phyloP scores from a whole-genome alignment of 2,113 vertebrate genomes.

The Peromyscus maniculatus region DNA sequence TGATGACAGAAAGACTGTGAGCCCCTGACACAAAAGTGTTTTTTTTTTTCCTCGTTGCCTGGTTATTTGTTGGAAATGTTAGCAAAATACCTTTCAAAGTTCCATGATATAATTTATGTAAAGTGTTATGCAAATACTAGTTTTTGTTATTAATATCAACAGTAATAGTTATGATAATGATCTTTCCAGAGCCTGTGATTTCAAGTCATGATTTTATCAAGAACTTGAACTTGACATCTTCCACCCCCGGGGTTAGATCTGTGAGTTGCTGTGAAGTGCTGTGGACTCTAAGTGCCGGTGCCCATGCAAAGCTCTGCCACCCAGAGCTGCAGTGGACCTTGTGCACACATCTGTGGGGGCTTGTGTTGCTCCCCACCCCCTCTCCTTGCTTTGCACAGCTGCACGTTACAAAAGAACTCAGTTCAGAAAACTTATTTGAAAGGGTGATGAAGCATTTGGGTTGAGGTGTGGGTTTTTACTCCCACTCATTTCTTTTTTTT shows the following conservation, averaged over 20 bases:
- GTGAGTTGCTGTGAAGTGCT: neutral
- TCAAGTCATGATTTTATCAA: slow-evolving; percentile 50
- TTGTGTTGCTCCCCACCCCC: too few species aligned
- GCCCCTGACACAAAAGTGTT: neutral
- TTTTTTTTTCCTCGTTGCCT: slow-evolving; percentile 5
- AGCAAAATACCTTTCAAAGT: slow-evolving; percentile 67
- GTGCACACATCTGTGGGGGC: neutral
- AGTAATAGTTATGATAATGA: slow-evolving; percentile 72
- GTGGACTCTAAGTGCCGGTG: neutral
- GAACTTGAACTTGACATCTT: slow-evolving; percentile 35
- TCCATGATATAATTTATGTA: slow-evolving; percentile 76
- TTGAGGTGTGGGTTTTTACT: slow-evolving; percentile 61
- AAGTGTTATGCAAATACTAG: slow-evolving; percentile 76
- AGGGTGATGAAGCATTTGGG: slow-evolving; percentile 50
- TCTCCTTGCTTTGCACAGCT: neutral
- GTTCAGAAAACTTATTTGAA: slow-evolving; percentile 56
- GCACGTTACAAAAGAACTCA: neutral
- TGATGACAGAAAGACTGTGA: slow-evolving; percentile 13
- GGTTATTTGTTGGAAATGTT: slow-evolving; percentile 69
- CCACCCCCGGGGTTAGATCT: neutral
- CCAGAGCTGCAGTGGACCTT: fast-evolving
- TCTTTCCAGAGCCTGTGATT: slow-evolving; percentile 53
- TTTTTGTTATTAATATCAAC: slow-evolving; percentile 76
- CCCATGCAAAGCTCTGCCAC: fast-evolving
- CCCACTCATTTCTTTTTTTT: neutral